Base-by-base conservation (phyloP, 1,140 invertebrate species). In the Holcopasites calliopsidis region DNA sequence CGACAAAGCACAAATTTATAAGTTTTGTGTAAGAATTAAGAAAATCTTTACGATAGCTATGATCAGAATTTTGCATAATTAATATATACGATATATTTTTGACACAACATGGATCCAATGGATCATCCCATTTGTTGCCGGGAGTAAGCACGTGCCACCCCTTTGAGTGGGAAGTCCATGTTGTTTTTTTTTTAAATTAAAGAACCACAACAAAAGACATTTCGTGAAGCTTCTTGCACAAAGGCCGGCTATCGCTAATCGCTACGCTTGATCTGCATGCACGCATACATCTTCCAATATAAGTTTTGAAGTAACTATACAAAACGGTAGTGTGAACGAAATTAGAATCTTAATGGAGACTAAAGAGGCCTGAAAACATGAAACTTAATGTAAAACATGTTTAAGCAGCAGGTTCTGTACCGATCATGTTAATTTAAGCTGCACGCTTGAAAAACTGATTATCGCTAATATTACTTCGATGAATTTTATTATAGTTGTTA, bases 91-190 rank as follows among this genome's bases (percentile, higher is more conserved):
- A 3, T 49, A 35, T 26, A 31, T 44, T 6, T 23, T 18, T 60
- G 7, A 72, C 18, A 62, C 35, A 11, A 42, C 38, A 13, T 26
- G 5, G 21, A 16, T 26, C 33, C 33, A 13, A 47, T 38, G 80
- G 73, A 57, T 80, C 33, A 38, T 80, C 38, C 73, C 80, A 82
- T 80, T 82, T 55, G 21, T 80, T 52, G 50, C 10, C 40, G 55
- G 23, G 44, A 62, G 60, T 72, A 77, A 81, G 77, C 79, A 82
- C 79, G 62, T 81, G 68, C 57, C 65, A 68, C 65, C 70, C 57
- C 71, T 74, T 64, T 13, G 40, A 64, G 31, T 65, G 52, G 62
- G 62, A 21, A 40, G 42, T 60, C 21, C 49, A 73, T 57, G 47
- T 62, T 31, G 11, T 35, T 60, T 65, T n/a, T n/a, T n/a, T n/a